A percentile compares a stretch with the other conserved stretches of the same genome.
Evolutionary conservation across 2,888 invertebrate species (phyloP).

Genomic region (Ischnus inquisitorius): DNA sequence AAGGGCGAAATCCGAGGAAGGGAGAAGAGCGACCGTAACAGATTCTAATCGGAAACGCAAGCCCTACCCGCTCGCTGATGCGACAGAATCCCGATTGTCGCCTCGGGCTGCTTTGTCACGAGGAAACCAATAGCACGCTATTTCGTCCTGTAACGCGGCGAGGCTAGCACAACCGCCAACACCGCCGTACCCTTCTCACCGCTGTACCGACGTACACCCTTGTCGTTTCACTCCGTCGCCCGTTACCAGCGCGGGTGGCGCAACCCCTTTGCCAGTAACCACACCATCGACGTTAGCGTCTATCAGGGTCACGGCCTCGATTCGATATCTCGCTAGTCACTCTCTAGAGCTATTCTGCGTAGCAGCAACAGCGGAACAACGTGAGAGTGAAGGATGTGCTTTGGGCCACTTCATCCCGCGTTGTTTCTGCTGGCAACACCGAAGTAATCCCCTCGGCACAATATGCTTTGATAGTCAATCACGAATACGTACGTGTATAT

Average conservation of each 20-base stretch:
- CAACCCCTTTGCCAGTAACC: slow-evolving; percentile 46
- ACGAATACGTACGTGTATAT: background rate
- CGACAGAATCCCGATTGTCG: slow-evolving; percentile 64
- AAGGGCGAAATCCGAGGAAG: background rate
- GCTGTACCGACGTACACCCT: background rate
- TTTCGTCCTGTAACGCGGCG: slow-evolving; percentile 56
- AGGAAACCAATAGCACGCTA: slow-evolving; percentile 61
- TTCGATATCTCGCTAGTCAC: slow-evolving; percentile 49
- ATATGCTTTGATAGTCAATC: background rate
- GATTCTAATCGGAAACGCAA: slow-evolving; percentile 64
- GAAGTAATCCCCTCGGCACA: background rate
- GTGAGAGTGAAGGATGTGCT: slow-evolving; percentile 7
- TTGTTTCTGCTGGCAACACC: background rate
- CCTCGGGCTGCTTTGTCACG: slow-evolving; percentile 59
- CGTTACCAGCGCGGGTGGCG: background rate
- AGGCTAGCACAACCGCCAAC: slow-evolving; percentile 41
- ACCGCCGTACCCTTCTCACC: background rate
- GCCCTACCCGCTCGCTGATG: slow-evolving; percentile 54
- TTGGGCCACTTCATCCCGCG: background rate
- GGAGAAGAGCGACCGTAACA: slow-evolving; percentile 25
- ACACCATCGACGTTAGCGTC: slow-evolving; percentile 35
- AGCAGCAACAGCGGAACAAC: background rate
- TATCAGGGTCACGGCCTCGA: slow-evolving; percentile 58
- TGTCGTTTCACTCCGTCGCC: slow-evolving; percentile 23
- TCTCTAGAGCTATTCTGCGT: slow-evolving; percentile 2